Evolutionary conservation across 2,888 invertebrate species (phyloP).

Genomic region (Nycteola revayana): DNA sequence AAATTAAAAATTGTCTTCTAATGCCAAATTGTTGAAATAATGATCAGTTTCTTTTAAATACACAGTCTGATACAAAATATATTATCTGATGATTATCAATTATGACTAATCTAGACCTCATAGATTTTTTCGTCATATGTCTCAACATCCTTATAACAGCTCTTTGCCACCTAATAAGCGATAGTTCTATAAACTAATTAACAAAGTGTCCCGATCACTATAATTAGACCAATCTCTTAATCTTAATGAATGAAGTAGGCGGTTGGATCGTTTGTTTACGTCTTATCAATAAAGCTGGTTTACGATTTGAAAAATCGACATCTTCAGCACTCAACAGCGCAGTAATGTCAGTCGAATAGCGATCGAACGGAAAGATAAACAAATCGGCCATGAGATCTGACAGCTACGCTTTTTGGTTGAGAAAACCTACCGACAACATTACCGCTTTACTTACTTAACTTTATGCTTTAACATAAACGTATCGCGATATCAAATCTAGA

Average conservation of each 20-base stretch:
- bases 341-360: constrained; percentile 55
- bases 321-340: constrained; percentile 44
- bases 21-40: no score
- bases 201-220: no score
- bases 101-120: no score
- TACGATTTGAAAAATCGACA: constrained; percentile 59
- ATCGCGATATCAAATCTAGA: constrained; percentile 69
- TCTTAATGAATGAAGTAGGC: constrained; percentile 49
- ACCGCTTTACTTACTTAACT: constrained; percentile 58
- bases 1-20: constrained; percentile 37
- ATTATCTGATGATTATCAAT: no score
- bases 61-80: no score
- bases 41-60: no score
- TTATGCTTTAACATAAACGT: constrained; percentile 70
- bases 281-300: constrained; percentile 46
- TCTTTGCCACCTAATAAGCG: no score
- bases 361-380: constrained; percentile 64
- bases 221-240: constrained; percentile 37
- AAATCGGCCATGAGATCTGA: constrained; percentile 62
- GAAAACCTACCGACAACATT: constrained; percentile 59
- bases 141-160: no score
- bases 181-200: no score
- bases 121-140: no score
- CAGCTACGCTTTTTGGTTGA: constrained; percentile 55
- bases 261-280: constrained; percentile 46